Percentiles rank a stretch among this genome's conserved stretches.
Evolutionary conservation across 2,888 invertebrate species (phyloP).

Genomic region (Drosophila eohydei): DNA sequence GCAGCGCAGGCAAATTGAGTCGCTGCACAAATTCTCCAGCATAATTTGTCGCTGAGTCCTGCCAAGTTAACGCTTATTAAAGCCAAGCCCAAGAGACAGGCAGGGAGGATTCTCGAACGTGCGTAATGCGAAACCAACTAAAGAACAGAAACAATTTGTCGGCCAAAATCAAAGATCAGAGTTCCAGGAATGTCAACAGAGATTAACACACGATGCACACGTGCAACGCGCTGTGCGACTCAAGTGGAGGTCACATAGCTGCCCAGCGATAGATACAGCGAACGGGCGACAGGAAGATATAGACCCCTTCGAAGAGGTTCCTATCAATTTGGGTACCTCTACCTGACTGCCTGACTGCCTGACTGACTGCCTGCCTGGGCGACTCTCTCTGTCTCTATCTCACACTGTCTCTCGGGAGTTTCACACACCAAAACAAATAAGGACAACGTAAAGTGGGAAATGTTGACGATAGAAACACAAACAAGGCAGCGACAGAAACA

Average conservation of each 20-base stretch:
- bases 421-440: constrained; percentile 76
- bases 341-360: constrained; percentile 5
- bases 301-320: constrained; percentile 21
- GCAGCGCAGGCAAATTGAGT: constrained; percentile 64
- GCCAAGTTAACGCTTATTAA: constrained; percentile 78
- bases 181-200: constrained; percentile 83
- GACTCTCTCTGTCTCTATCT: constrained; percentile 3
- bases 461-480: constrained; percentile 42
- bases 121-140: constrained; percentile 75
- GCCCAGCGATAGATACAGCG: constrained; percentile 1
- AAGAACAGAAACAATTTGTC: constrained; percentile 29
- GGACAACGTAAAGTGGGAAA: constrained; percentile 61
- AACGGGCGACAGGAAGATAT: constrained; percentile 7
- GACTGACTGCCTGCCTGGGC: constrained; percentile 11
- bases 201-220: constrained; percentile 82
- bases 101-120: constrained; percentile 23
- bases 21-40: constrained; percentile 47
- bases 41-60: constrained; percentile 59
- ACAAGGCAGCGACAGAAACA: constrained; percentile 15
- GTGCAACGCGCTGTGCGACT: constrained; percentile 69
- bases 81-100: constrained; percentile 25
- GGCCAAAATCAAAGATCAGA: constrained; percentile 74
- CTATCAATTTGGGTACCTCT: constrained; percentile 53
- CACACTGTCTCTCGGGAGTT: constrained; percentile 17
- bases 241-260: constrained; percentile 58